phyloP scores from a whole-genome alignment of 1,140 invertebrate genomes.

The Chionoecetes opilio region DNA sequence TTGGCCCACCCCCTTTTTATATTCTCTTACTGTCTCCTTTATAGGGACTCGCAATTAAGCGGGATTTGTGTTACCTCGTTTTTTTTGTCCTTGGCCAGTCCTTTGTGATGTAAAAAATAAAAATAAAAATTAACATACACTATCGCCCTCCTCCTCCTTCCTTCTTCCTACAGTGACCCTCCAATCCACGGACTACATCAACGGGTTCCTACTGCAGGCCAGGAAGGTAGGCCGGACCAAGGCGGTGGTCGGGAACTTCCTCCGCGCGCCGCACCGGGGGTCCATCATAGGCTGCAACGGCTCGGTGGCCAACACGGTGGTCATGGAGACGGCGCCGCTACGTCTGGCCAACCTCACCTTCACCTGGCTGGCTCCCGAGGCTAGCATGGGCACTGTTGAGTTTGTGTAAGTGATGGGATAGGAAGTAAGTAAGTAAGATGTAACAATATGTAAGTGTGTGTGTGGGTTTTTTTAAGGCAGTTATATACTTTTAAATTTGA shows the following conservation, averaged over 20 bases:
- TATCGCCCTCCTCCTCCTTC: background rate
- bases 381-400: slow-evolving; percentile 84
- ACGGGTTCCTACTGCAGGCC: slow-evolving; percentile 84
- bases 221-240: slow-evolving; percentile 81
- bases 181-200: slow-evolving; percentile 83
- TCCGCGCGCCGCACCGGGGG: slow-evolving; percentile 62
- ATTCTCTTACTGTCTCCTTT: too few relatives aligned
- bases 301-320: slow-evolving; percentile 83
- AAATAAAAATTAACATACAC: too few relatives aligned
- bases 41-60: too few relatives aligned
- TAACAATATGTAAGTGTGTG: slow-evolving; percentile 14
- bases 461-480: too few relatives aligned
- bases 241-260: slow-evolving; percentile 79
- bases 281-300: slow-evolving; percentile 81
- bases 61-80: too few relatives aligned
- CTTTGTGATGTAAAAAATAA: too few relatives aligned
- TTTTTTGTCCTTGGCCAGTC: too few relatives aligned
- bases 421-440: too few relatives aligned
- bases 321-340: slow-evolving; percentile 83
- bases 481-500: too few relatives aligned
- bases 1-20: too few relatives aligned
- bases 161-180: slow-evolving; percentile 80
- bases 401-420: slow-evolving; percentile 84
- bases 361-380: slow-evolving; percentile 84
- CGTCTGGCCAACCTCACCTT: slow-evolving; percentile 83